Conservation (phyloP, 2,797 vertebrate species). For the Dallia pectoralis region DNA sequence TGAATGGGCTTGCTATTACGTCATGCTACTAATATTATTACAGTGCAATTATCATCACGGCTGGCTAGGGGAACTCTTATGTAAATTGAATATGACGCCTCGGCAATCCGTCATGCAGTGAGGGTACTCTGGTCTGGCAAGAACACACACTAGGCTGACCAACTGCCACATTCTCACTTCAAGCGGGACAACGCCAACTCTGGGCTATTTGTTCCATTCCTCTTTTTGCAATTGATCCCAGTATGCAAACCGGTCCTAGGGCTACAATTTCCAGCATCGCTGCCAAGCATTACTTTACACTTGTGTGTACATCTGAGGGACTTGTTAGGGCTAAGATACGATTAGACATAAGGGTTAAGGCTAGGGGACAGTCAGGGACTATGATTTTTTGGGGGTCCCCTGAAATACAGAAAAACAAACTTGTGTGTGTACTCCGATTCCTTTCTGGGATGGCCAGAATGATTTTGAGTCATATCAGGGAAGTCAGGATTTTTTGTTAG, state of each 20-base stretch:
- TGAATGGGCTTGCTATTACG: constrained; percentile 48
- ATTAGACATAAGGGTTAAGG: too few species aligned
- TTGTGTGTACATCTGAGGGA: constrained; percentile 22
- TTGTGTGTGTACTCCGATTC: too few species aligned
- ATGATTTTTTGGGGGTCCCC: too few species aligned
- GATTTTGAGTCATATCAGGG: too few species aligned
- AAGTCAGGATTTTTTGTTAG: too few species aligned
- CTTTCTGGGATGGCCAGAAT: too few species aligned
- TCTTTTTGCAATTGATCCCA: constrained; percentile 64
- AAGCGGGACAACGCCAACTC: constrained; percentile 56
- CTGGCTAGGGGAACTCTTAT: constrained; percentile 45
- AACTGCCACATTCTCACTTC: constrained; percentile 56
- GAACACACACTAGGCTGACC: constrained; percentile 64
- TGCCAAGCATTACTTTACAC: constrained; percentile 36
- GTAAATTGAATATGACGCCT: constrained; percentile 56
- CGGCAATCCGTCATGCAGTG: constrained; percentile 53
- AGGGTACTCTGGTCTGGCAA: constrained; percentile 58
- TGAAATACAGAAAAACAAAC: too few species aligned
- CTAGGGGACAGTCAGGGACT: too few species aligned
- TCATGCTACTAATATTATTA: constrained; percentile 38
- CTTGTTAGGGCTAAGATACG: too few species aligned
- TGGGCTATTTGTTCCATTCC: constrained; percentile 70
- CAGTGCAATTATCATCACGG: constrained; percentile 55
- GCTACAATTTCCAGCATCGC: constrained; percentile 40
- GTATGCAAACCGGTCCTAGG: constrained; percentile 61